Conservation (phyloP, 2,888 invertebrate species). For the Taenaris catops region DNA sequence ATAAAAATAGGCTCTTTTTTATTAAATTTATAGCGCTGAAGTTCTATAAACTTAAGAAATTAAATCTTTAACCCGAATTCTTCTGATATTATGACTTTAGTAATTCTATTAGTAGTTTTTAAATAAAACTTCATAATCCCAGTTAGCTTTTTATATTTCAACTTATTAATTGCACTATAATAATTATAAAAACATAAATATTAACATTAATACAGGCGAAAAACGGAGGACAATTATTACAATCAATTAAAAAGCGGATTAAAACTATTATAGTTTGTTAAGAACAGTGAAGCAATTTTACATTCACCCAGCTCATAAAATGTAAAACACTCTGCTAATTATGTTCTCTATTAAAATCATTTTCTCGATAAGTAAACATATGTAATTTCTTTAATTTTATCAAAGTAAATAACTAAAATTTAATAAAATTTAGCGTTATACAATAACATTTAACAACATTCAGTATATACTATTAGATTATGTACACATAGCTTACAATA, state of each 20-base stretch:
- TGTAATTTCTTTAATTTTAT: too few species aligned
- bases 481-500: slow-evolving; percentile 69
- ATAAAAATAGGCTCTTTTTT: too few species aligned
- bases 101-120: too few species aligned
- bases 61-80: too few species aligned
- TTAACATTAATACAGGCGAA: slow-evolving; percentile 23
- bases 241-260: slow-evolving; percentile 6
- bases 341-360: slow-evolving; percentile 4
- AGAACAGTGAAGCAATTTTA: slow-evolving; percentile 49
- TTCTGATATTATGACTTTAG: too few species aligned
- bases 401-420: slow-evolving; percentile 11
- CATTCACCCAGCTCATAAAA: slow-evolving; percentile 75
- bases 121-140: slow-evolving; percentile 33
- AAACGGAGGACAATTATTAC: slow-evolving; percentile 6
- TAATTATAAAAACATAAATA: slow-evolving; percentile 70
- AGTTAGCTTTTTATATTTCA: slow-evolving; percentile 69
- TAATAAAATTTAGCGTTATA: slow-evolving; percentile 16
- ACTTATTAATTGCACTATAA: slow-evolving; percentile 69
- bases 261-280: neutral
- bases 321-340: slow-evolving; percentile 60
- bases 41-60: too few species aligned
- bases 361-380: slow-evolving; percentile 27
- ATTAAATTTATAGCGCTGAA: too few species aligned
- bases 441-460: slow-evolving; percentile 41
- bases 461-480: slow-evolving; percentile 49